Evolutionary conservation across 1,140 invertebrate species (phyloP).

Genomic region (Aphelenchoides fujianensis): DNA sequence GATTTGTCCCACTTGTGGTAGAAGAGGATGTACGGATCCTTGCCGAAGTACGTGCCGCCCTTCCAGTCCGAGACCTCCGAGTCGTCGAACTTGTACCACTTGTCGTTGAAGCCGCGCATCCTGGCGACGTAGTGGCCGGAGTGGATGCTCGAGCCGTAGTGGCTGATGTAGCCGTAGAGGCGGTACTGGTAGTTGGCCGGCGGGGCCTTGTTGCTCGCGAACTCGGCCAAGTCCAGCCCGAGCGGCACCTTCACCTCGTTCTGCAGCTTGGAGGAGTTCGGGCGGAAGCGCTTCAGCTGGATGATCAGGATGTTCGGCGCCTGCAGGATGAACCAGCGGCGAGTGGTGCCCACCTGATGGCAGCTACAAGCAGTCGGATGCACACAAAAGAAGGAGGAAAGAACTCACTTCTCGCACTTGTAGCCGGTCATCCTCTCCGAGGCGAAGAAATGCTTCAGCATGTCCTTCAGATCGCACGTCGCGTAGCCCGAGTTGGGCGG

Average conservation of each 20-base stretch:
- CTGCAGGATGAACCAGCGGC: constrained; percentile 16
- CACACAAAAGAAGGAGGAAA: background rate
- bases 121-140: constrained; percentile 16
- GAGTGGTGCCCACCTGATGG: background rate
- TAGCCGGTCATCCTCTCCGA: constrained; percentile 33
- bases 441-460: no score
- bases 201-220: background rate
- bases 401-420: constrained; percentile 31
- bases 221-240: constrained; percentile 13
- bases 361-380: constrained; percentile 11
- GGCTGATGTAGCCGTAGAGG: constrained; percentile 12
- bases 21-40: background rate
- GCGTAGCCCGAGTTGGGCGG: no score
- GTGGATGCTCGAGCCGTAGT: background rate
- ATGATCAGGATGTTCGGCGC: constrained; percentile 41
- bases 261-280: background rate
- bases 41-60: background rate
- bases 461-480: no score
- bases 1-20: background rate
- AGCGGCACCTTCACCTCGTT: background rate
- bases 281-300: constrained; percentile 38
- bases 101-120: constrained; percentile 6
- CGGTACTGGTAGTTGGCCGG: background rate
- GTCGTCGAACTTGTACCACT: constrained; percentile 19
- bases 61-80: background rate